Base-by-base conservation (phyloP, 2,113 vertebrate species). In the Suricata suricatta region DNA sequence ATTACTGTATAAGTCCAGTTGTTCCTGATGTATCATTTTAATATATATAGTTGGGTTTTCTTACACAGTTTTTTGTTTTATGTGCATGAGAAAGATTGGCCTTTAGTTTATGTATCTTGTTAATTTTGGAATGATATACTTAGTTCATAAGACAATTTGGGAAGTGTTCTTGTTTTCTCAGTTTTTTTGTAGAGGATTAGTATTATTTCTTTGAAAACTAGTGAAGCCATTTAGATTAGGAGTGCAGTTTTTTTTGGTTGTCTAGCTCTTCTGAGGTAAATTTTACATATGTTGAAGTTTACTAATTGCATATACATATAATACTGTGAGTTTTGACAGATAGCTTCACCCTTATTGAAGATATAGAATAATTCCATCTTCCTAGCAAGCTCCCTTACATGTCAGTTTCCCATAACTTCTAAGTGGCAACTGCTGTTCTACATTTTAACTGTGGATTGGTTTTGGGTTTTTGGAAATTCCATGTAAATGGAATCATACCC, bases 201-300 rank as follows among this genome's bases (percentile, higher is more conserved):
- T 92, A 19, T 83, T 77, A 31, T 71, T 85, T 96, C 41, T 72
- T 94, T 80, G 71, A 33, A 44, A 72, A 47, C 9, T 90, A 35
- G 44, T 74, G 57, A 87, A 87, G 47, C 19, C 57, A 21, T 82
- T 21, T 74, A 77, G 44, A 87, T 15, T 31, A 87, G 29, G 54
- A 91, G 35, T 44, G 19, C 9, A 52, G 10, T 52, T 64, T 88
- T 41, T 15, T 76, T 2, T 29, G 12, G 23, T 44, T 50, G 35
- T 87, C 63, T 81, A 63, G 12, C 25, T 96, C 47, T 94, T 87
- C 86, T 86, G 81, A 86, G 54, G 64, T 80, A 94, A 74, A 96
- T 31, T 66, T 52, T 86, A 27, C 35, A 8, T 80, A 54, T 31
- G 31, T 94, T 33, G 41, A 81, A 91, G 54, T 96, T 35, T 1